Conservation (phyloP, 2,888 invertebrate species). For the Amphimallon solstitiale region DNA sequence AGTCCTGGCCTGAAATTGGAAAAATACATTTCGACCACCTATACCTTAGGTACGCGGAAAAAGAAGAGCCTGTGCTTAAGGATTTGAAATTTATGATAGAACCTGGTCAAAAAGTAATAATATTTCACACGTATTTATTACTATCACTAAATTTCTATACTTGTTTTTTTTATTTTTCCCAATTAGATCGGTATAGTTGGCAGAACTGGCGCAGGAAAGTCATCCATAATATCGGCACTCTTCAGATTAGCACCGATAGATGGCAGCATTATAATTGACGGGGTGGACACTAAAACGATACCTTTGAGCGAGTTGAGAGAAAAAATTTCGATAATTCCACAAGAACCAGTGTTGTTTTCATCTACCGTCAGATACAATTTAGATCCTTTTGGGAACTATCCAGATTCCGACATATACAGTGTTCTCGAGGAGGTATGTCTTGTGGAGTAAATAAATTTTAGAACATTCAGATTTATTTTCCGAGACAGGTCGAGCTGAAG, state of each 20-base stretch:
- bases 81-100: slow-evolving; percentile 62
- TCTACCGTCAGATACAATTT: slow-evolving; percentile 70
- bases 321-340: slow-evolving; percentile 69
- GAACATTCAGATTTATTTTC: slow-evolving; percentile 15
- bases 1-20: slow-evolving; percentile 71
- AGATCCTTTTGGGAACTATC: slow-evolving; percentile 69
- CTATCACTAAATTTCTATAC: background rate
- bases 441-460: slow-evolving; percentile 49
- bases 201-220: slow-evolving; percentile 66
- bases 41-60: slow-evolving; percentile 69
- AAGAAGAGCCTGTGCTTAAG: slow-evolving; percentile 70
- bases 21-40: slow-evolving; percentile 68
- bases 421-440: slow-evolving; percentile 72
- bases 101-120: slow-evolving; percentile 61
- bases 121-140: background rate
- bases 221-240: slow-evolving; percentile 62
- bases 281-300: slow-evolving; percentile 56
- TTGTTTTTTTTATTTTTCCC: too few species aligned
- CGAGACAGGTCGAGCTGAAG: slow-evolving; percentile 76
- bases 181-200: slow-evolving; percentile 69
- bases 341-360: slow-evolving; percentile 71
- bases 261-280: slow-evolving; percentile 66
- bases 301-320: slow-evolving; percentile 65
- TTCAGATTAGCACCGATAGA: slow-evolving; percentile 65
- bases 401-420: slow-evolving; percentile 73